Evolutionary conservation across 2,113 vertebrate genomes (phyloP), one percentile per base, ranked within the genome.

Genomic region (Zosterops lateralis): DNA sequence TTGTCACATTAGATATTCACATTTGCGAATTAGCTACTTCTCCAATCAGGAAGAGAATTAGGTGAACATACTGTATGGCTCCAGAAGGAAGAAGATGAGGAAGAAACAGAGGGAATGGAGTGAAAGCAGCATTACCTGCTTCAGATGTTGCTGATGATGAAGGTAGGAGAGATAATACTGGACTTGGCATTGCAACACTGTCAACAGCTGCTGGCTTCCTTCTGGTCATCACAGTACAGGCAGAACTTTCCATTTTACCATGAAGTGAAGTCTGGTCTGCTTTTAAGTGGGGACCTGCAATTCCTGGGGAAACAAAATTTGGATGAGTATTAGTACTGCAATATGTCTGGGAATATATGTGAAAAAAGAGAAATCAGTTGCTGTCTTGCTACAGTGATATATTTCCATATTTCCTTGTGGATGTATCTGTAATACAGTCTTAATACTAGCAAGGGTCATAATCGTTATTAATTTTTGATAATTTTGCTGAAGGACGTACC

Each of bases 241-340:
- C 78, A 67, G 97, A 95, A 92, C 94, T 93, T 93, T 98, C 98
- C 10, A 95, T 98, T 97, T 98, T 98, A 92, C 95, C 83, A 48
- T 98, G 98, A 56, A 89, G 92, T 73, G 95, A 93, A 38, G 92
- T 94, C 97, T 98, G 98, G 92, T 98, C 98, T 95, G 96, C 97
- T 98, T 98, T 98, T 95, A 98, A 96, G 95, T 98, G 98, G 82
- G 98, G 83, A 96, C 96, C 96, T 97, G 95, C 67, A 94, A 98
- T 96, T 93, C 98, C 98, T 98, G 85, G 36, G 70, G 53, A 89
- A 84, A 91, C 21, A 94, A 89, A 65, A 57, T 26, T 65, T 87
- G 79, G 48, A 36, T 94, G 56, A 85, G n/a, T 53, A 51, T 31
- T 40, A 74, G 53, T 14, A 67, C 50, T 71, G 34, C 51, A 61